Conservation (phyloP, 2,113 vertebrate species). For the Meleagris gallopavo region DNA sequence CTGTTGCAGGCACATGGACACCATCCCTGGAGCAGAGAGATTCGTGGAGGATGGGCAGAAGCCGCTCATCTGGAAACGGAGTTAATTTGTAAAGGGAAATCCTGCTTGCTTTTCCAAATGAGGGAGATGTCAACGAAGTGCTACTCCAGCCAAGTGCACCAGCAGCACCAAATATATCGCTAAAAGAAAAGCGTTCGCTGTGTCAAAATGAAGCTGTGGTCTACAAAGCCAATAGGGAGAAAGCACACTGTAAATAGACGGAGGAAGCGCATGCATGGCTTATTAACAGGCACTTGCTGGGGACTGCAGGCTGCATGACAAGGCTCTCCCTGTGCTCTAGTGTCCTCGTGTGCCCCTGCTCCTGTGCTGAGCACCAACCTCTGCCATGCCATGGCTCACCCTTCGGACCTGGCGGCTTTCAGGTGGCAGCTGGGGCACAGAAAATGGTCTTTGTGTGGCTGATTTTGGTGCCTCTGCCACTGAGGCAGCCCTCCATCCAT, state of each 20-base stretch:
- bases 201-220: conserved; percentile 32
- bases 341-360: conserved; percentile 30
- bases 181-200: background rate
- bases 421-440: background rate
- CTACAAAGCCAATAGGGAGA: conserved; percentile 53
- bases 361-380: background rate
- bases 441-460: background rate
- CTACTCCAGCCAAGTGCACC: background rate
- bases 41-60: background rate
- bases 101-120: conserved; percentile 35
- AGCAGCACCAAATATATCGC: background rate
- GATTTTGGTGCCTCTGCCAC: background rate
- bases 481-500: background rate
- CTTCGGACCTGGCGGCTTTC: background rate
- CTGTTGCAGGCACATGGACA: background rate
- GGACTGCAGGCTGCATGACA: conserved; percentile 31
- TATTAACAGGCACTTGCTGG: conserved; percentile 61
- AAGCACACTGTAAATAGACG: conserved; percentile 55
- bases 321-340: conserved; percentile 28
- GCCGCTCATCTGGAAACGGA: background rate
- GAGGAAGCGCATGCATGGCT: conserved; percentile 33
- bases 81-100: conserved; percentile 27
- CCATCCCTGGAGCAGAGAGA: background rate
- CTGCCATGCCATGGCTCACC: background rate
- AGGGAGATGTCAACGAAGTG: background rate